These are phyloP conservation scores for Oxycera nigricornis DNA, from an alignment of 2,888 invertebrate genomes.

Conservation along the genomic window DNA sequence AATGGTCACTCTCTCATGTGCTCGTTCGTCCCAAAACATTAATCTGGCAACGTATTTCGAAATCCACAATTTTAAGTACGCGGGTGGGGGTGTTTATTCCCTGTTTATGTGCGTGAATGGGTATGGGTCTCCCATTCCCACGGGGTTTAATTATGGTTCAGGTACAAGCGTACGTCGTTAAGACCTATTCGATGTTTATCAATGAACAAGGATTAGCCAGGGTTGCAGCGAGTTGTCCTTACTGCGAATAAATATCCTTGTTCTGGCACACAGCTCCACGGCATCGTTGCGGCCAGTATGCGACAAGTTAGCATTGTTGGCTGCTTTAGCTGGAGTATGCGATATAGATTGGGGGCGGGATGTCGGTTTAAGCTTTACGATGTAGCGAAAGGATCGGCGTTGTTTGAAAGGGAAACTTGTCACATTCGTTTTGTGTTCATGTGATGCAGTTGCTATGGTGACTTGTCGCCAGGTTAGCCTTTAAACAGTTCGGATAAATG, in stretches of 20 bases:
- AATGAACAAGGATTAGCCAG: constrained; percentile 21
- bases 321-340: neutral
- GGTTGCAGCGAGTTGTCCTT: neutral
- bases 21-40: neutral
- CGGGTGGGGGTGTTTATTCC: neutral
- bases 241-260: neutral
- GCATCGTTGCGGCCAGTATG: neutral
- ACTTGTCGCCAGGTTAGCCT: neutral
- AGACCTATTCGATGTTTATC: constrained; percentile 43
- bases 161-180: constrained; percentile 33
- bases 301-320: neutral
- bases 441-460: constrained; percentile 14
- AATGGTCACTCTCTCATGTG: constrained; percentile 33
- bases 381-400: neutral
- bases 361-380: neutral
- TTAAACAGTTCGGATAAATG: neutral
- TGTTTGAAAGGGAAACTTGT: constrained; percentile 37
- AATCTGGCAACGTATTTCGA: neutral
- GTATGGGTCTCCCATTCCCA: constrained; percentile 28
- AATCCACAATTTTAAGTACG: neutral
- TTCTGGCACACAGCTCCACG: neutral
- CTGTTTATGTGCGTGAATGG: constrained; percentile 4
- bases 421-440: constrained; percentile 21
- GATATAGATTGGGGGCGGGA: neutral
- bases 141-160: constrained; percentile 36